Base-by-base conservation (phyloP, 1,140 invertebrate genomes). In the Apocrypta bakeri region DNA sequence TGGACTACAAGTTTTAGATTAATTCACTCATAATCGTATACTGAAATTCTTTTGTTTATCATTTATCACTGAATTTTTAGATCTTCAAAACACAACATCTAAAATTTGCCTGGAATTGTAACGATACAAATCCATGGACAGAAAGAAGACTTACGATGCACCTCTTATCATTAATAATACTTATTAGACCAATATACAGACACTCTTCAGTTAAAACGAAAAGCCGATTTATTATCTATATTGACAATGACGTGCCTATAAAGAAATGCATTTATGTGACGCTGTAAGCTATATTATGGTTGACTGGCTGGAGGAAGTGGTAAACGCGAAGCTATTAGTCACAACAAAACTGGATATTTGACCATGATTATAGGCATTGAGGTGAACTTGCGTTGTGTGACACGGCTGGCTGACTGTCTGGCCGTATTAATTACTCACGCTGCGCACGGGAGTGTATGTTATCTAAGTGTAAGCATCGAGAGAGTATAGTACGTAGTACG, bases 281-380 rank as follows among this genome's bases (percentile, higher is more conserved):
- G 2, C 14, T 48, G 12, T 48, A 48, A 42, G 7, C 40, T 42
- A 1, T 42, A 14, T 42, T 42, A 42, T 11, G 56, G 29, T 3
- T 40, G 61, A 27, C 24, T 31, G 73, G 33, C 37, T 14, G n/a
- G 40, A 40, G 48, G 69, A 73, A 61, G 48, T 61, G 69, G 48
- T 73, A 73, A 80, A 72, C 48, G 42, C n/a, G 69, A 73, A n/a
- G 25, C 14, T n/a, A 17, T 37, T 37, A 37, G 33, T 37, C 27
- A 72, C 48, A 72, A 80, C 31, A 79, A 79, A 71, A 11, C 12
- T 64, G 56, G 48, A 40, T 27, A 69, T 56, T 63, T 63, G 79
- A 72, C n/a, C 29, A 31, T 33, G 29, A 27, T 37, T 61, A 25
- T 31, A 76, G n/a, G n/a, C n/a, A n/a, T n/a, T n/a, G n/a, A n/a